Evolutionary conservation across 2,797 vertebrate species (phyloP).

Genomic region (Chelon auratus): DNA sequence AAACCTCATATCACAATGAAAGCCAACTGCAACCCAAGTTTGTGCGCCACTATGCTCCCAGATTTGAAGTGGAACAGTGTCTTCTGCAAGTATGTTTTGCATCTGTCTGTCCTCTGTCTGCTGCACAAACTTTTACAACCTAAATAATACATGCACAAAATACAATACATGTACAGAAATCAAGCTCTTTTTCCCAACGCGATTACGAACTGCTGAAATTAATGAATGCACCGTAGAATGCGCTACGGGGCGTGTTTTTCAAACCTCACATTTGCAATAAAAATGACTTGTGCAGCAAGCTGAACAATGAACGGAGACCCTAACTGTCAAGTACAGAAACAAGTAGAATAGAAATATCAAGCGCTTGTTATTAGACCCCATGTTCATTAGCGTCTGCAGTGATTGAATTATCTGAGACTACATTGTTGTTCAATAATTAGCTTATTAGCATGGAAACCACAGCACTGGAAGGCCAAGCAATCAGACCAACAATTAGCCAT

Average conservation of each 20-base stretch:
- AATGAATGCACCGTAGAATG: constrained; percentile 27
- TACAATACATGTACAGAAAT: constrained; percentile 8
- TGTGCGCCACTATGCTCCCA: not conserved
- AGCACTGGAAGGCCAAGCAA: constrained; percentile 72
- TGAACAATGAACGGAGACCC: constrained; percentile 27
- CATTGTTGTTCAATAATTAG: constrained; percentile 82
- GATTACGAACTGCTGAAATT: constrained; percentile 10
- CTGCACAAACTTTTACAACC: not conserved
- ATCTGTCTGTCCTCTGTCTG: not conserved
- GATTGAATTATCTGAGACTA: constrained; percentile 80
- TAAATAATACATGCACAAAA: constrained; percentile 20
- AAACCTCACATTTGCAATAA: constrained; percentile 26
- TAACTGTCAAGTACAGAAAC: constrained; percentile 48
- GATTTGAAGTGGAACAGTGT: not conserved
- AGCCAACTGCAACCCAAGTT: not conserved
- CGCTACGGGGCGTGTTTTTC: constrained; percentile 13
- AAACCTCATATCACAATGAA: too few relatives aligned
- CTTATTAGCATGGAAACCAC: constrained; percentile 79
- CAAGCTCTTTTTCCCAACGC: constrained; percentile 13
- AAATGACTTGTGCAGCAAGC: constrained; percentile 28
- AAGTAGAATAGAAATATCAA: constrained; percentile 69
- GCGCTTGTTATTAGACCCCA: constrained; percentile 57
- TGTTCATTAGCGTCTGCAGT: constrained; percentile 75
- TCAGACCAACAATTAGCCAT: constrained; percentile 78
- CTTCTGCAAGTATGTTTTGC: not conserved